Evolutionary conservation across 1,140 invertebrate genomes (phyloP).

Genomic region (Whitmania pigra): DNA sequence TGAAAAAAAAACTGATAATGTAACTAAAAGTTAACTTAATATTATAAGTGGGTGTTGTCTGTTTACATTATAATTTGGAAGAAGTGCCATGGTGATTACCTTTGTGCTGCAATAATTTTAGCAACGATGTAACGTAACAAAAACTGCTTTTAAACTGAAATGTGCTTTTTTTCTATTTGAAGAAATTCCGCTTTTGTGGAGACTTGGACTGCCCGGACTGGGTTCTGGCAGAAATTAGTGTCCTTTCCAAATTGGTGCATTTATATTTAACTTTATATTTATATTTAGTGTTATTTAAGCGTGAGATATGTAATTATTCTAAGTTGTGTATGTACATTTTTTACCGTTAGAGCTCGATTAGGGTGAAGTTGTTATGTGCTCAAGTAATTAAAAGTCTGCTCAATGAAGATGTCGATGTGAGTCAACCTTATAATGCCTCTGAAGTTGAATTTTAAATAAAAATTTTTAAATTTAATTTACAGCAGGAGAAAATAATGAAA

Average conservation of each 20-base stretch:
- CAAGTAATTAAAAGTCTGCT: conserved; percentile 52
- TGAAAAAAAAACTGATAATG: no score
- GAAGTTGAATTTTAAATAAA: neutral
- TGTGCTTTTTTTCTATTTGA: conserved; percentile 34
- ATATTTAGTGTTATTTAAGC: no score
- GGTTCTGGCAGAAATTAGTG: conserved; percentile 67
- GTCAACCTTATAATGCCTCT: conserved; percentile 29
- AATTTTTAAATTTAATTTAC: neutral
- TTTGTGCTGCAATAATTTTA: no score
- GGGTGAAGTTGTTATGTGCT: conserved; percentile 56
- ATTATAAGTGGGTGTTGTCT: no score
- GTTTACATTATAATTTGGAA: no score
- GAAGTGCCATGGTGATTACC: no score
- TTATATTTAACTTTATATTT: conserved; percentile 5
- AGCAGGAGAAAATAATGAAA: neutral
- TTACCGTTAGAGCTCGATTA: conserved; percentile 52
- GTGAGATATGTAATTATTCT: neutral
- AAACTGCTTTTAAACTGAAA: no score
- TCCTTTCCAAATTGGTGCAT: conserved; percentile 57
- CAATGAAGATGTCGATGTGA: conserved; percentile 52
- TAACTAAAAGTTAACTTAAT: no score
- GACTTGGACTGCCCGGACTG: conserved; percentile 75
- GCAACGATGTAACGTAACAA: no score
- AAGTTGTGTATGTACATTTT: neutral
- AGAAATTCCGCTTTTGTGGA: conserved; percentile 73